Evolutionary conservation across 2,888 invertebrate species (phyloP).

Genomic region (Latrodectus elegans): DNA sequence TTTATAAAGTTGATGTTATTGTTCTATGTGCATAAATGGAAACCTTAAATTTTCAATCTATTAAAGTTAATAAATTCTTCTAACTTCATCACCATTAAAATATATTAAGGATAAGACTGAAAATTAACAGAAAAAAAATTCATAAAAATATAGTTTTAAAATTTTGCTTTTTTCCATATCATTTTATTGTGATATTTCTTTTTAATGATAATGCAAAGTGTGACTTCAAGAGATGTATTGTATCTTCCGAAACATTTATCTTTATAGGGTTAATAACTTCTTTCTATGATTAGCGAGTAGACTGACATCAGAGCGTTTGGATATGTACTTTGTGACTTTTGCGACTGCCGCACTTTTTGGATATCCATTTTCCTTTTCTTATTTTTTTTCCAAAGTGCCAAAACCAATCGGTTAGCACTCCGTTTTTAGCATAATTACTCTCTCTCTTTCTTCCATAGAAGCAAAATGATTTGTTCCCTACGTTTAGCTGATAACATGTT

Average conservation of each 20-base stretch:
- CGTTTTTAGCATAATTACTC: slow-evolving; percentile 26
- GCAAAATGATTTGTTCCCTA: slow-evolving; percentile 16
- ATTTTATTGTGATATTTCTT: no score
- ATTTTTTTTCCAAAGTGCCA: background rate
- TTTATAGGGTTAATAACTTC: background rate
- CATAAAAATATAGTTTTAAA: no score
- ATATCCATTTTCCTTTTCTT: background rate
- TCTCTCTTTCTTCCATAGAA: background rate
- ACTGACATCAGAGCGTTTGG: background rate
- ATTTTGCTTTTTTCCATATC: no score
- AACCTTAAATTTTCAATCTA: no score
- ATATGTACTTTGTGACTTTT: background rate
- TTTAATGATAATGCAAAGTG: no score
- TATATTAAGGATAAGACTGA: no score
- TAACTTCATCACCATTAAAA: no score
- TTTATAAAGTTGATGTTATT: no score
- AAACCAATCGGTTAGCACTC: background rate
- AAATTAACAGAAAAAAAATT: no score
- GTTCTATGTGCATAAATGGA: no score
- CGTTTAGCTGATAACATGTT: slow-evolving; percentile 57
- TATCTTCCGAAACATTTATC: background rate
- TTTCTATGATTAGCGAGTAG: background rate
- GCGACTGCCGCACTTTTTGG: background rate
- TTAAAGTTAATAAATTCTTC: no score
- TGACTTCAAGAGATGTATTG: background rate